Conservation (phyloP, 2,113 vertebrate species). For the Trogon melanurus region DNA sequence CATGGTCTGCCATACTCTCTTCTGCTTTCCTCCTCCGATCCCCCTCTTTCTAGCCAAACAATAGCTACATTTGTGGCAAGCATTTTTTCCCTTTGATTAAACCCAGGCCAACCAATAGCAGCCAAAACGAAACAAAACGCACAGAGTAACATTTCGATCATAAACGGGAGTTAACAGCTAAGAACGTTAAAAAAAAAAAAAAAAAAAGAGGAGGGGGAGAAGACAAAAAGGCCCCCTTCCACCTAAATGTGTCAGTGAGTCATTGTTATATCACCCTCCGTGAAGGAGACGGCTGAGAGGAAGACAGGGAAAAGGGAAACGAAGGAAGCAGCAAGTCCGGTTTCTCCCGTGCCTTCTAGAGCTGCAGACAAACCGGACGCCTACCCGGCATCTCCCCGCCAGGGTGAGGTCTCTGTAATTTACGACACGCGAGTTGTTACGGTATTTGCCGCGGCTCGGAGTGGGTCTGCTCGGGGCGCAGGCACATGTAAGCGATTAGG, state of each 20-base stretch:
- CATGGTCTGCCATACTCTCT: background rate
- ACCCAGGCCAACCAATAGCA: background rate
- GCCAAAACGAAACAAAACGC: background rate
- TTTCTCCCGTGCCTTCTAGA: background rate
- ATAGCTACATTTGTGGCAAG: background rate
- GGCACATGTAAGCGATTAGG: background rate
- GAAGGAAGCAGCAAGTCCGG: background rate
- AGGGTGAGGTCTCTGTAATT: background rate
- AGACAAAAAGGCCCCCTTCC: background rate
- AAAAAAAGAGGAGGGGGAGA: rapidly evolving
- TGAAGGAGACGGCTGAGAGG: background rate
- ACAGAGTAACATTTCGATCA: background rate
- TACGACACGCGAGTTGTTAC: background rate
- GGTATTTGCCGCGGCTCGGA: background rate
- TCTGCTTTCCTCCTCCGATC: background rate
- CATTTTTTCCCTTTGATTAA: background rate
- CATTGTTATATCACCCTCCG: background rate
- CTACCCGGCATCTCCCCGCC: background rate
- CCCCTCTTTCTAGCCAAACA: background rate
- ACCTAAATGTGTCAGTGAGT: background rate
- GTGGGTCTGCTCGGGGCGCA: background rate
- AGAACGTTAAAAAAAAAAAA: background rate
- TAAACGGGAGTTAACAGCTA: background rate
- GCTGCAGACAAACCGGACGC: background rate
- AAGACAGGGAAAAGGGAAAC: background rate